Percentiles rank a stretch among this genome's conserved stretches.
Evolutionary conservation across 2,113 vertebrate species (phyloP).

Genomic region (Holacanthus passer): DNA sequence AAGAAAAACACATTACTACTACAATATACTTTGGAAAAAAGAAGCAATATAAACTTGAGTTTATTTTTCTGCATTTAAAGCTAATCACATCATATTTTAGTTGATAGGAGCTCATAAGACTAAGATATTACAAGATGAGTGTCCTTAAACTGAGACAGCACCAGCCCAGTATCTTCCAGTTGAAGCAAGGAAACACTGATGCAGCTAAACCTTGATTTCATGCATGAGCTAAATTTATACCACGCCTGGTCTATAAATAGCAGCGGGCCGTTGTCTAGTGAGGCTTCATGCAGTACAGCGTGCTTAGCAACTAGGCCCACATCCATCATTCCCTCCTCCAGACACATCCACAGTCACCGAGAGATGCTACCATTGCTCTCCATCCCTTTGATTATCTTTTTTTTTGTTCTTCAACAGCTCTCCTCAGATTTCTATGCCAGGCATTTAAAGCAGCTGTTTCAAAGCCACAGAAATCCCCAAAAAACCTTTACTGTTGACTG

Average conservation of each 20-base stretch:
- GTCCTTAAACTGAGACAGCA: neutral
- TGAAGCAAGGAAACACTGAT: slow-evolving; percentile 44
- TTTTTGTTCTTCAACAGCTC: neutral
- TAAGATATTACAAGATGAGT: neutral
- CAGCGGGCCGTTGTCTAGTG: slow-evolving; percentile 24
- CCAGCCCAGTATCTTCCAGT: neutral
- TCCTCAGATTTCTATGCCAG: neutral
- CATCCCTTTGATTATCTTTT: neutral
- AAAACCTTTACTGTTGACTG: neutral
- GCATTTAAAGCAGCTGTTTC: neutral
- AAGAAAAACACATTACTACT: neutral
- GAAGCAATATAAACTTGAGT: neutral
- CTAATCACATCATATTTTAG: too few relatives aligned
- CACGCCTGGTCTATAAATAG: slow-evolving; percentile 66
- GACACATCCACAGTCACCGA: neutral
- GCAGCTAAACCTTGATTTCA: slow-evolving; percentile 67
- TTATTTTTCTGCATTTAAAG: neutral
- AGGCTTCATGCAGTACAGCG: slow-evolving; percentile 40
- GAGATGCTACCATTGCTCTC: neutral
- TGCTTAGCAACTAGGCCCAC: slow-evolving; percentile 52
- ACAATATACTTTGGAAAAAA: neutral
- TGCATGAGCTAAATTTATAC: slow-evolving; percentile 71
- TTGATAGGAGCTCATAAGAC: neutral
- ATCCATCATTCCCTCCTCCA: slow-evolving; percentile 21
- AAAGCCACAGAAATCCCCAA: neutral